phyloP scores from a whole-genome alignment of 2,797 vertebrate species.

The Melopsittacus undulatus region DNA sequence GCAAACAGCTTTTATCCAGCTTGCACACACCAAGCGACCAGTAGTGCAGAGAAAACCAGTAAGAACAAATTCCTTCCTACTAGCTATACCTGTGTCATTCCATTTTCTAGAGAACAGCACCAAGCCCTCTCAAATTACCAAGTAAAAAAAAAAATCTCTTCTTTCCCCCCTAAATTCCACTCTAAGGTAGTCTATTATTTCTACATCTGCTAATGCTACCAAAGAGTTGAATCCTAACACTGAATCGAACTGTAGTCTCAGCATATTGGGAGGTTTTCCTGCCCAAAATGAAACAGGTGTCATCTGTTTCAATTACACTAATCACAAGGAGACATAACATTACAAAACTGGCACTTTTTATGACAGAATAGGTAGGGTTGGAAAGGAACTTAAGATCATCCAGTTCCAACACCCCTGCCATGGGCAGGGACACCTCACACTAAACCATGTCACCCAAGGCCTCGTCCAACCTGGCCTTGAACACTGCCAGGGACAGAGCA shows the following conservation, averaged over 20 bases:
- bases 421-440: no score
- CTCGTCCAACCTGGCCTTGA: no score
- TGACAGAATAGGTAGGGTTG: no score
- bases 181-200: not conserved
- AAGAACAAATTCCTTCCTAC: no score
- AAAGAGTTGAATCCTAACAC: not conserved
- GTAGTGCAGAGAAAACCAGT: no score
- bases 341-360: not conserved
- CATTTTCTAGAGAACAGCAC: not conserved
- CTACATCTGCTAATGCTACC: not conserved
- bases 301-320: slow-evolving; percentile 17
- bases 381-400: no score
- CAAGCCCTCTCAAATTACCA: not conserved
- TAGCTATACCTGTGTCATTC: not conserved
- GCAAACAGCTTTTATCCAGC: no score
- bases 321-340: not conserved
- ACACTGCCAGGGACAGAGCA: no score
- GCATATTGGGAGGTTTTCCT: slow-evolving; percentile 29
- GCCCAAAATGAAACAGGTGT: slow-evolving; percentile 27
- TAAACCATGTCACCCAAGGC: no score
- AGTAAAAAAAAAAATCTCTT: not conserved
- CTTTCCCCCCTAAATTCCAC: not conserved
- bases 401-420: no score
- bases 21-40: no score
- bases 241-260: not conserved